phyloP scores from a whole-genome alignment of 1,140 invertebrate genomes.

The Drosophila rhopaloa region DNA sequence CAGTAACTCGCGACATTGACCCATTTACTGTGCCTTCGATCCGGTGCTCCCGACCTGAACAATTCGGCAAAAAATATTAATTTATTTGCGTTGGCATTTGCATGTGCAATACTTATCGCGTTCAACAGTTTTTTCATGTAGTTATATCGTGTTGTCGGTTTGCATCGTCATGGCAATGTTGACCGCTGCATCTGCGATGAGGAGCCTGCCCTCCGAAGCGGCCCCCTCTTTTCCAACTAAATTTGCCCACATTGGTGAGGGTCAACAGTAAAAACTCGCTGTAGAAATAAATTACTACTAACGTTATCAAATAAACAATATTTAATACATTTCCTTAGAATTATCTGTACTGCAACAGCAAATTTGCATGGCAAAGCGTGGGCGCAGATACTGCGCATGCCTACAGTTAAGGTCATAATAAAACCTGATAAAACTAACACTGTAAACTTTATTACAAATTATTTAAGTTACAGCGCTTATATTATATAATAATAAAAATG shows the following conservation, averaged over 20 bases:
- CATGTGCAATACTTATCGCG: constrained; percentile 13
- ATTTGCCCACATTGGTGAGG: constrained; percentile 40
- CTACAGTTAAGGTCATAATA: neutral
- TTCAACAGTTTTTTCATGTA: neutral
- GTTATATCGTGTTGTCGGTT: constrained; percentile 11
- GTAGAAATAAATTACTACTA: neutral
- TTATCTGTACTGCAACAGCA: neutral
- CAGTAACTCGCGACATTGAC: constrained; percentile 70
- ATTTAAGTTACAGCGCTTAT: too few species aligned
- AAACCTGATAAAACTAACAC: too few species aligned
- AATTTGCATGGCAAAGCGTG: neutral
- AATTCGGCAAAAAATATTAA: constrained; percentile 19
- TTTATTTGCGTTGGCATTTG: constrained; percentile 40
- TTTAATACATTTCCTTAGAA: neutral
- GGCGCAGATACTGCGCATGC: neutral
- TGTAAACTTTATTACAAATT: too few species aligned
- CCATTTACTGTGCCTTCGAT: constrained; percentile 38
- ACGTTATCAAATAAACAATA: neutral
- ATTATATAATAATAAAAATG: too few species aligned
- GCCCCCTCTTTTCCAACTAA: constrained; percentile 4
- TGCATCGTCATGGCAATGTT: constrained; percentile 35
- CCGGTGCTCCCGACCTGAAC: constrained; percentile 15
- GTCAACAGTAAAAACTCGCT: neutral
- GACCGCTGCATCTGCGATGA: constrained; percentile 42
- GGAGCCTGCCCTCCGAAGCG: constrained; percentile 33